Percentiles rank a stretch among this genome's conserved stretches.
These are phyloP conservation scores for Aphidius gifuensis DNA, from an alignment of 1,140 invertebrate genomes.

Conservation along the genomic window DNA sequence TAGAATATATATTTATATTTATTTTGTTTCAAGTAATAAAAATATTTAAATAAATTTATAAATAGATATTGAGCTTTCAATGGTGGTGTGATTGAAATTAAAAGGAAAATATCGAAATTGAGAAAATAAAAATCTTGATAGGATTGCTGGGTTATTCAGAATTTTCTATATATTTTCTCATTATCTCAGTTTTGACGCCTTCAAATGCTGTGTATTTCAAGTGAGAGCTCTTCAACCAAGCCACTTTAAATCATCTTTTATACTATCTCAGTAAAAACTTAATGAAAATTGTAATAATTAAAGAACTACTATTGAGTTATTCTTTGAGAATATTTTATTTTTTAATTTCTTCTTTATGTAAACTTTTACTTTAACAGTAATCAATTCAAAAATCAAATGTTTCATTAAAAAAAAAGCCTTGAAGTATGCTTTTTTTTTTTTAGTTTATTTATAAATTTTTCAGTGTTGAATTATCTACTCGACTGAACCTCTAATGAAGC, in stretches of 20 bases:
- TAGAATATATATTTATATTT: constrained; percentile 9
- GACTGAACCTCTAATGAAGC: too few relatives aligned
- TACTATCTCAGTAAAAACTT: too few relatives aligned
- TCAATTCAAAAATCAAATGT: constrained; percentile 44
- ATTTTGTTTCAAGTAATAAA: neutral
- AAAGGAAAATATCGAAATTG: constrained; percentile 4
- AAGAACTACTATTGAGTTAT: constrained; percentile 3
- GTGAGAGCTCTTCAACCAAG: too few relatives aligned
- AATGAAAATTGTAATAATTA: constrained; percentile 1
- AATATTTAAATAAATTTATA: too few relatives aligned
- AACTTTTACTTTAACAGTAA: constrained; percentile 28
- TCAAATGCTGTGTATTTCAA: too few relatives aligned
- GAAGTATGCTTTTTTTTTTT: too few relatives aligned
- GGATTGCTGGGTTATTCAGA: constrained; percentile 1
- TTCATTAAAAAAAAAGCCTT: constrained; percentile 15
- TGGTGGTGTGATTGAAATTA: constrained; percentile 30
- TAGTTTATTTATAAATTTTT: too few relatives aligned
- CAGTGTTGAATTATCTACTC: too few relatives aligned
- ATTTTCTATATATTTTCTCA: constrained; percentile 38
- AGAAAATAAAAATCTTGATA: neutral
- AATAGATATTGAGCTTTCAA: too few relatives aligned
- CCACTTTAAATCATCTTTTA: too few relatives aligned
- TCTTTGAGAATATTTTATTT: too few relatives aligned
- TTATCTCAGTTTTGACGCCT: constrained; percentile 22
- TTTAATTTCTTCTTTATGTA: too few relatives aligned